Percentiles rank a stretch among this genome's conserved stretches.
phyloP scores from a whole-genome alignment of 2,797 vertebrate genomes.

The Strix occidentalis region DNA sequence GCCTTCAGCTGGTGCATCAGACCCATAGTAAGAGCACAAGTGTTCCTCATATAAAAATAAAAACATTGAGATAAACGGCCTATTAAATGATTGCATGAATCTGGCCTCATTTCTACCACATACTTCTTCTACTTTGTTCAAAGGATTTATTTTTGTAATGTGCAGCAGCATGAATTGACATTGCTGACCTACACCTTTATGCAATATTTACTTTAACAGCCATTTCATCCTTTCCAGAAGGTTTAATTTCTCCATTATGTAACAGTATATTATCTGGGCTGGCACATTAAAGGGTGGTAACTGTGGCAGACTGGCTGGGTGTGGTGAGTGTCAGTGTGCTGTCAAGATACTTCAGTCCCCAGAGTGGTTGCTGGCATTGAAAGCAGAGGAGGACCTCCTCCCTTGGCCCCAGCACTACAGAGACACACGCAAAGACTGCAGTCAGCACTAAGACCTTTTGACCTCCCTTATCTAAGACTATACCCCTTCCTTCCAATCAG shows the following conservation, averaged over 20 bases:
- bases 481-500: background rate
- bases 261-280: background rate
- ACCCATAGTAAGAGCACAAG: background rate
- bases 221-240: background rate
- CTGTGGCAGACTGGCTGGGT: background rate
- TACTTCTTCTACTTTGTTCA: background rate
- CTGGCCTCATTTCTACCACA: background rate
- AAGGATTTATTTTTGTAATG: background rate
- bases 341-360: constrained; percentile 28
- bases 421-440: background rate
- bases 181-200: background rate
- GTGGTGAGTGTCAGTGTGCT: background rate
- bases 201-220: background rate
- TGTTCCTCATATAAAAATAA: background rate
- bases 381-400: constrained; percentile 10
- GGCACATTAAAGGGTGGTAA: background rate
- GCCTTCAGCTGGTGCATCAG: background rate
- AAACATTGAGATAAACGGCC: background rate
- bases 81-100: background rate
- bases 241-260: constrained; percentile 3
- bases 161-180: background rate
- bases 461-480: constrained; percentile 6
- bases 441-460: background rate
- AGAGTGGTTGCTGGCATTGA: background rate
- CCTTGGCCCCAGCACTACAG: constrained; percentile 1